Evolutionary conservation across 2,797 vertebrate species (phyloP).

Genomic region (Poliocrania exsul): DNA sequence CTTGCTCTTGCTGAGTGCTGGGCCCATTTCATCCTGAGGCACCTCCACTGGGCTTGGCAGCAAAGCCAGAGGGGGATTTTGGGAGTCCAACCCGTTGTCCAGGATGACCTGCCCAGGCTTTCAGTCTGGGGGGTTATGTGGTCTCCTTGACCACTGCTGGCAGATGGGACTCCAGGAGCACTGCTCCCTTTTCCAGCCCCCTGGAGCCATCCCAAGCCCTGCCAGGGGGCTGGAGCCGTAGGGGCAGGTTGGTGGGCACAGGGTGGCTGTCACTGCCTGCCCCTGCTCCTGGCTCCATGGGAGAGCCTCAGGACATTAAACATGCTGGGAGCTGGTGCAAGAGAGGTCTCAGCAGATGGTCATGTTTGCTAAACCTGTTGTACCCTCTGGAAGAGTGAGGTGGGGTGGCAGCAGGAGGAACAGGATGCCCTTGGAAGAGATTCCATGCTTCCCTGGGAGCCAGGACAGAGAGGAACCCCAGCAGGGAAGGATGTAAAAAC

Average conservation of each 20-base stretch:
- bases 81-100: not conserved
- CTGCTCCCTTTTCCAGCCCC: not conserved
- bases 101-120: not conserved
- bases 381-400: not conserved
- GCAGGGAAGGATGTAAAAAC: not conserved
- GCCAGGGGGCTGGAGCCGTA: not conserved
- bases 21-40: not conserved
- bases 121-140: not conserved
- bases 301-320: not conserved
- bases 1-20: not conserved
- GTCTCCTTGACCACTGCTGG: not conserved
- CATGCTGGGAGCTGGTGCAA: not conserved
- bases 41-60: not conserved
- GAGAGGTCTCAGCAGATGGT: not conserved
- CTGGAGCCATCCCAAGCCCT: not conserved
- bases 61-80: not conserved
- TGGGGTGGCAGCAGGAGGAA: not conserved
- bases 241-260: not conserved
- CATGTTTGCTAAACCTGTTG: not conserved
- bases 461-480: not conserved
- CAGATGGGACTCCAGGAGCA: fast-evolving
- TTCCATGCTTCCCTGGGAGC: not conserved
- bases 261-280: not conserved
- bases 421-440: not conserved
- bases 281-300: not conserved